Base-by-base conservation (phyloP, 35 echinoderm and acorn worm genomes). In the Chiridota heheva region DNA sequence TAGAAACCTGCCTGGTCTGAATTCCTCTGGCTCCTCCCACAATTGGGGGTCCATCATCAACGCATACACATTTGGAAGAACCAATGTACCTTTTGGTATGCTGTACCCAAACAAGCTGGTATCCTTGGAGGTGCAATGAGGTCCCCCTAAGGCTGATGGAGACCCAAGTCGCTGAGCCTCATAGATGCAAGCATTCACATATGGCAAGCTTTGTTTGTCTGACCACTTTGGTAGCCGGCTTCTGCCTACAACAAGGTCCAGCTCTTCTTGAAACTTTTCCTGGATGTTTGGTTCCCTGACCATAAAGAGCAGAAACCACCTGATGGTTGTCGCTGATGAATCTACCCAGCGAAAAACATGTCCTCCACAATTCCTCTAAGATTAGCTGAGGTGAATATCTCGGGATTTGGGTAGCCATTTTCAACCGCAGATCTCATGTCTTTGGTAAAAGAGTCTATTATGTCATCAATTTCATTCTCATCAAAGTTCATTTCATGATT, bases 301-400 rank as follows among this genome's bases (percentile, higher is more conserved):
- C 45, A 96, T 47, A 35, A 87, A 91, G 0, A 91, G 65, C 15
- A 96, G 62, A 17, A 80, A 60, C 93, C 93, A 96, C 35, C 69
- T 41, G 37, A 91, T 41, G 2, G 93, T 86, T 3, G 87, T 82
- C 4, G 88, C 45, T 42, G 88, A 77, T 5, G 93, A 86, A 40
- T 96, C 93, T 44, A 82, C 84, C 93, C 93, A 47, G 87, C 93
- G 40, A 70, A 48, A 69, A 96, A 91, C 7, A 96, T 15, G 44
- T 96, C 88, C 29, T 59, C 78, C 1, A 90, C 63, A 1, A 73
- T 37, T 27, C 59, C 77, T 26, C 66, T 39, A 24, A 72, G 53
- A 29, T 41, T 60, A 7, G 18, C 58, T 42, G 45, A 32, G 24
- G 60, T 60, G 40, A 82, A 82, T 18, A 81, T 57, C 73, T 29